Evolutionary conservation across 1,140 invertebrate genomes (phyloP).

Genomic region (Trichomalopsis sarcophagae): DNA sequence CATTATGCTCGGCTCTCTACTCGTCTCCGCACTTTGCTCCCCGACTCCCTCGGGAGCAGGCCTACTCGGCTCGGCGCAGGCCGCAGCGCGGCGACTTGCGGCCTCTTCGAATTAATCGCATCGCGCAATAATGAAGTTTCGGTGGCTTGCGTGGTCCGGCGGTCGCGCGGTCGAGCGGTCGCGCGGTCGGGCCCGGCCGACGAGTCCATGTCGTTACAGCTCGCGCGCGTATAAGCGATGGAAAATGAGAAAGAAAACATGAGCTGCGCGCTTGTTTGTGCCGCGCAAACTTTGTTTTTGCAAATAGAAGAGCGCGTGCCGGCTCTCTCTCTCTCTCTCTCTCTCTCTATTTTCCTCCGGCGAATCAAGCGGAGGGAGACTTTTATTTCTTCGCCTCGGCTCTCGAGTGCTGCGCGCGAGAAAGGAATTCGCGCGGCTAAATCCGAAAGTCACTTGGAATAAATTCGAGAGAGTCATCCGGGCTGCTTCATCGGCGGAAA

Average conservation of each 20-base stretch:
- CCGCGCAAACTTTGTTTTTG: conserved; percentile 71
- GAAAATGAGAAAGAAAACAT: not conserved
- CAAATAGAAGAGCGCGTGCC: conserved; percentile 69
- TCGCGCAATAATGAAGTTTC: not conserved
- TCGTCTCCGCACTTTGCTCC: no score
- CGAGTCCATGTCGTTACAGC: no score
- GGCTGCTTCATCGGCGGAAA: not conserved
- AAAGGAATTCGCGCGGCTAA: conserved; percentile 25
- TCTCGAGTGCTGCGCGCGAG: conserved; percentile 1
- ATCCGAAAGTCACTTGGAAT: not conserved
- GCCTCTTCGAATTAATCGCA: no score
- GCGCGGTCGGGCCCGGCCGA: no score
- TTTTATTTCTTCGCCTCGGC: not conserved
- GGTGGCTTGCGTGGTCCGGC: not conserved
- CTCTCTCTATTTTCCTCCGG: conserved; percentile 9
- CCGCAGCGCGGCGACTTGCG: not conserved
- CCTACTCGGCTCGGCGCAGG: no score
- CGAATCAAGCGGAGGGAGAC: no score
- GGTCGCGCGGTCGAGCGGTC: no score
- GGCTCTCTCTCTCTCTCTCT: conserved; percentile 52
- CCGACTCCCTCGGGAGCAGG: no score
- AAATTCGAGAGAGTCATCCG: not conserved
- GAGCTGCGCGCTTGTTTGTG: conserved; percentile 63
- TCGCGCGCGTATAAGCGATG: no score
- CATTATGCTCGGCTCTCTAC: no score